Percentiles rank a stretch among this genome's conserved stretches.
phyloP scores from a whole-genome alignment of 2,888 invertebrate genomes.

The Pammene aurita region DNA sequence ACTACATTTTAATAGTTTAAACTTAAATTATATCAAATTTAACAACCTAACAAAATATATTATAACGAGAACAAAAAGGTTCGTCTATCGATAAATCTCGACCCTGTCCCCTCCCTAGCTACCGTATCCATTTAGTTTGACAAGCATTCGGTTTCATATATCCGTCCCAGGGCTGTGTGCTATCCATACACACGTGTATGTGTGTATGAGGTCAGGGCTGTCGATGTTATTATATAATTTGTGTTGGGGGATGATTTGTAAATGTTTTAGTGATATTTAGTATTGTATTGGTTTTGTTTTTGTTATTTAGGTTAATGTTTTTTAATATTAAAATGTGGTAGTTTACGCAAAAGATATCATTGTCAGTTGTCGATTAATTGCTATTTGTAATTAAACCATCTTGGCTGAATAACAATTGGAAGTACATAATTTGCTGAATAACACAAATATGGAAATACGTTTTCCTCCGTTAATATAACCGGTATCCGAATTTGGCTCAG shows the following conservation, averaged over 20 bases:
- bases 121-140: conserved; percentile 82
- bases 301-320: too few relatives aligned
- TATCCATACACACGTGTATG: conserved; percentile 11
- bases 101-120: conserved; percentile 54
- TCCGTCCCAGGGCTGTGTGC: conserved; percentile 54
- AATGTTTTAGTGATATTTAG: not conserved
- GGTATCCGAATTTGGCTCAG: too few relatives aligned
- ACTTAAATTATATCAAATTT: too few relatives aligned
- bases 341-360: too few relatives aligned
- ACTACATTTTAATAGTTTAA: too few relatives aligned
- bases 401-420: too few relatives aligned
- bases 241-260: not conserved
- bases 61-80: conserved; percentile 27
- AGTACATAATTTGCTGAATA: too few relatives aligned
- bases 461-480: too few relatives aligned
- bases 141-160: conserved; percentile 82
- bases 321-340: too few relatives aligned
- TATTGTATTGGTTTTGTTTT: not conserved
- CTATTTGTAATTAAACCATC: too few relatives aligned
- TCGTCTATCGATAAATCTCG: conserved; percentile 35
- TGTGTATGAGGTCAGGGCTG: conserved; percentile 45
- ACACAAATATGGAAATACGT: too few relatives aligned
- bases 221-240: not conserved
- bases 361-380: too few relatives aligned
- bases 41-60: not conserved